A percentile compares a stretch with the other conserved stretches of the same genome.
Conservation (phyloP, 2,797 vertebrate genomes). For the Acanthornis magna region DNA sequence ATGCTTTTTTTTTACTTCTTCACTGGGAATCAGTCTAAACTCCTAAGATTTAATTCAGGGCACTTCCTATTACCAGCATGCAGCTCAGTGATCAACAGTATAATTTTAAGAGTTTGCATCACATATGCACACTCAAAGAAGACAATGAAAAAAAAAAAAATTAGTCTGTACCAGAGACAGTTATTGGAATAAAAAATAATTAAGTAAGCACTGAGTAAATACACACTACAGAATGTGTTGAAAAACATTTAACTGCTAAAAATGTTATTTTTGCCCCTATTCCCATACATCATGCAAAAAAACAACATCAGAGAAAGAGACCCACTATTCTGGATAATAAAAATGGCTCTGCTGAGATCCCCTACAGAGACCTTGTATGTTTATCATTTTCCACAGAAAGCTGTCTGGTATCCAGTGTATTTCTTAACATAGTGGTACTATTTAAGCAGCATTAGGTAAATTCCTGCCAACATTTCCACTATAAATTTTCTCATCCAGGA, state of each 20-base stretch:
- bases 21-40: constrained; percentile 37
- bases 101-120: neutral
- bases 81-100: constrained; percentile 7
- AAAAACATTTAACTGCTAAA: neutral
- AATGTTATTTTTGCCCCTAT: neutral
- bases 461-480: constrained; percentile 59
- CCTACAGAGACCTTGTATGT: neutral
- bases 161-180: neutral
- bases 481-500: constrained; percentile 54
- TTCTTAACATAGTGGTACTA: neutral
- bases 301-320: neutral
- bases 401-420: neutral
- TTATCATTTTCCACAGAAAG: constrained; percentile 42
- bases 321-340: neutral
- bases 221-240: neutral
- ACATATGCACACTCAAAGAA: neutral
- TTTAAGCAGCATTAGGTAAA: neutral
- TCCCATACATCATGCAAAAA: neutral
- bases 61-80: constrained; percentile 37
- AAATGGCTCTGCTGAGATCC: constrained; percentile 8
- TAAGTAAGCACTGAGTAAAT: neutral
- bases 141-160: neutral
- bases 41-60: constrained; percentile 37
- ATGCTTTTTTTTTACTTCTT: constrained; percentile 25
- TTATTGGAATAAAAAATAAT: neutral